Conservation (phyloP, 2,797 vertebrate genomes). For the Pangasius mekongensis region DNA sequence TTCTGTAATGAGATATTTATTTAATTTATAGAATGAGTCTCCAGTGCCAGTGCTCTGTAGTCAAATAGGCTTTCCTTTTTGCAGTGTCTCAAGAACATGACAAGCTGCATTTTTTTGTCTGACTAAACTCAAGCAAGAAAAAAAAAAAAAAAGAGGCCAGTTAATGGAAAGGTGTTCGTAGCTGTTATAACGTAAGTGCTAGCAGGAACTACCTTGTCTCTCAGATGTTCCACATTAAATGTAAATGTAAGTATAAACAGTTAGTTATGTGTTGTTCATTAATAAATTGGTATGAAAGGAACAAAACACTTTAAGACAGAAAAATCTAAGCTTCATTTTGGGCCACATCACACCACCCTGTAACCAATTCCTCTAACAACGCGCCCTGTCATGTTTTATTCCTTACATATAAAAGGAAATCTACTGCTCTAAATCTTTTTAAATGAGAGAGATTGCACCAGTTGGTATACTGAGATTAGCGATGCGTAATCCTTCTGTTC, state of each 20-base stretch:
- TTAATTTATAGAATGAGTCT: not conserved
- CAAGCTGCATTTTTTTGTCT: not conserved
- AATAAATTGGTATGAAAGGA: not conserved
- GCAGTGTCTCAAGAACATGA: not conserved
- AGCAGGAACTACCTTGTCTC: not conserved
- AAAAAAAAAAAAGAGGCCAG: not conserved
- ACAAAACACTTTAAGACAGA: not conserved
- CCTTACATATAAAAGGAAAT: not conserved
- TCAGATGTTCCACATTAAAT: not conserved
- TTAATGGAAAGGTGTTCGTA: not conserved
- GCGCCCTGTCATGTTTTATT: not conserved
- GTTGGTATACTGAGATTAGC: not conserved
- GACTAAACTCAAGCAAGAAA: not conserved
- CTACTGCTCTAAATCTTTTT: constrained; percentile 10
- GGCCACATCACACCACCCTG: not conserved
- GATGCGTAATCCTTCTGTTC: constrained; percentile 13
- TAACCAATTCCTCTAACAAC: not conserved
- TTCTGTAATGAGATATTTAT: not conserved
- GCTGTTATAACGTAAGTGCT: not conserved
- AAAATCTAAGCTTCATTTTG: not conserved
- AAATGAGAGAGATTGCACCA: constrained; percentile 3
- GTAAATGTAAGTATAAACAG: not conserved
- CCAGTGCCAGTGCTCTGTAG: not conserved
- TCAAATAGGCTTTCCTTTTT: not conserved
- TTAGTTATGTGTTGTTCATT: not conserved